Evolutionary conservation across 2,113 vertebrate species (phyloP).

Genomic region (Cheilinus undulatus): DNA sequence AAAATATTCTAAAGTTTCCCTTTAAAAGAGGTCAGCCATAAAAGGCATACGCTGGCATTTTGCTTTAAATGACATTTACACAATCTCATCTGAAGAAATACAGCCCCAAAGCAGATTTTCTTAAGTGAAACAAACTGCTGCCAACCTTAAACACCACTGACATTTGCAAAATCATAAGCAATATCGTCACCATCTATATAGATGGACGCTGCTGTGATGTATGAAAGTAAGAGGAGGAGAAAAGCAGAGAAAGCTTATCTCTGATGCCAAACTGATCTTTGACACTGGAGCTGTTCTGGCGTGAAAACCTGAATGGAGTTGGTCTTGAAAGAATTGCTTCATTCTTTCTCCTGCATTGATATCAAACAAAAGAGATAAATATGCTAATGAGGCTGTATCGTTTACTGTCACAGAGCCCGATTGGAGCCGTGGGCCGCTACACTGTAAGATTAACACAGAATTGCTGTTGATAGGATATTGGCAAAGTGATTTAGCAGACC

Average conservation of each 20-base stretch:
- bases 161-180: conserved; percentile 55
- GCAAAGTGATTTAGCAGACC: conserved; percentile 11
- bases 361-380: conserved; percentile 17
- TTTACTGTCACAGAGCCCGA: background rate
- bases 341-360: conserved; percentile 4
- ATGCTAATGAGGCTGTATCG: conserved; percentile 9
- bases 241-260: conserved; percentile 2
- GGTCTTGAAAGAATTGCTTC: conserved; percentile 19
- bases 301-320: conserved; percentile 6
- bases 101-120: conserved; percentile 47
- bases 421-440: background rate
- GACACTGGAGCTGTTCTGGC: conserved; percentile 1
- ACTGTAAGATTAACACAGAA: background rate
- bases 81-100: conserved; percentile 41
- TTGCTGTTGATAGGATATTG: conserved; percentile 4
- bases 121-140: conserved; percentile 67
- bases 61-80: conserved; percentile 67
- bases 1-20: conserved; percentile 46
- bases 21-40: conserved; percentile 59
- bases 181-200: conserved; percentile 11
- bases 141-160: conserved; percentile 56
- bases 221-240: background rate
- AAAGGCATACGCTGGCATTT: conserved; percentile 69
- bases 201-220: conserved; percentile 14
- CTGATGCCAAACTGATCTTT: conserved; percentile 28